phyloP scores from a whole-genome alignment of 2,797 vertebrate genomes.

The Geotrypetes seraphini region DNA sequence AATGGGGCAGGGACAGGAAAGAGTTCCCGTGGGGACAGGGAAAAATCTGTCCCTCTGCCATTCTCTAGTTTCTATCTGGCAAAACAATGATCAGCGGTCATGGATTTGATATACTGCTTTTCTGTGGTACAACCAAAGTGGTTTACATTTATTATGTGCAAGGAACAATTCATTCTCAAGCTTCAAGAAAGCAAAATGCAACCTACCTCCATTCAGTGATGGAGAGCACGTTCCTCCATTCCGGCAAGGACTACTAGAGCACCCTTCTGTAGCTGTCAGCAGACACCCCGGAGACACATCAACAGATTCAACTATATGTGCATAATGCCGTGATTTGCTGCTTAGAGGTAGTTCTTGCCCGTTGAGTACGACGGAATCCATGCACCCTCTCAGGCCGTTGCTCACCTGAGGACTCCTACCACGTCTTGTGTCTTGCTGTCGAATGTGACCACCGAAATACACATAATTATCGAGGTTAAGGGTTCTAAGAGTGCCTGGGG shows the following conservation, averaged over 20 bases:
- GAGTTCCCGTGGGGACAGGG: too few relatives aligned
- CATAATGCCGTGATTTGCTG: conserved; percentile 63
- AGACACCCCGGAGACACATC: conserved; percentile 78
- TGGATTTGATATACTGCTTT: too few relatives aligned
- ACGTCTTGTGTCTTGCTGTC: conserved; percentile 63
- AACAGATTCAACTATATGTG: conserved; percentile 79
- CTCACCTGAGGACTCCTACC: conserved; percentile 70
- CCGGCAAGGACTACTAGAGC: conserved; percentile 82
- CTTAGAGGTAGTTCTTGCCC: conserved; percentile 85
- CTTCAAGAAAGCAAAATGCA: neutral
- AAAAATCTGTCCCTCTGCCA: too few relatives aligned
- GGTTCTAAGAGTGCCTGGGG: conserved; percentile 85
- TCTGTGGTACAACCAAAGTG: too few relatives aligned
- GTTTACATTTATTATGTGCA: too few relatives aligned
- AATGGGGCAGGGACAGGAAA: too few relatives aligned
- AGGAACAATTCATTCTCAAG: too few relatives aligned
- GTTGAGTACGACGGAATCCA: conserved; percentile 81
- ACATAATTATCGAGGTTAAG: conserved; percentile 86
- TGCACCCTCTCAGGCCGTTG: conserved; percentile 83
- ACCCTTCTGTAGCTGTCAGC: conserved; percentile 65
- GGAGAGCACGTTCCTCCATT: conserved; percentile 80
- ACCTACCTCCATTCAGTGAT: conserved; percentile 73
- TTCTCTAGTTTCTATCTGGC: too few relatives aligned
- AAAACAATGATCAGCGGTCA: too few relatives aligned
- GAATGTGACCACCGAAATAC: conserved; percentile 84